Conservation (phyloP, 2,797 vertebrate species). For the Eidolon dupreanum region DNA sequence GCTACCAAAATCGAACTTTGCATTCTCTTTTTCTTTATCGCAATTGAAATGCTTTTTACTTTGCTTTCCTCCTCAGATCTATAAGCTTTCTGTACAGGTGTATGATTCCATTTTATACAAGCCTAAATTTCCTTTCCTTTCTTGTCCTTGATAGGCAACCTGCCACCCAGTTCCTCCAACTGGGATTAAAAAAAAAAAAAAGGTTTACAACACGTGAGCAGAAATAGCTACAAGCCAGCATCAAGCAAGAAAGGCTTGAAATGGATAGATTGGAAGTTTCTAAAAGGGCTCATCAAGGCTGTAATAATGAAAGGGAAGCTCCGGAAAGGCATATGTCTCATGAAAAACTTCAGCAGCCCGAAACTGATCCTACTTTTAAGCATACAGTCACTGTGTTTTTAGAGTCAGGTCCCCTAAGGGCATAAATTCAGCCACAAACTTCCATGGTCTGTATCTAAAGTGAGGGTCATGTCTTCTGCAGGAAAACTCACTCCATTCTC, state of each 20-base stretch:
- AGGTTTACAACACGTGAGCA: neutral
- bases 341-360: neutral
- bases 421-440: neutral
- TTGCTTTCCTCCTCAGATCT: neutral
- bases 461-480: neutral
- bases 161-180: neutral
- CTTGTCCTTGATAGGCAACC: neutral
- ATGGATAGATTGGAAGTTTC: neutral
- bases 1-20: neutral
- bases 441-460: neutral
- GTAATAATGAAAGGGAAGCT: neutral
- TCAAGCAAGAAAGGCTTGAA: neutral
- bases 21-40: neutral
- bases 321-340: neutral
- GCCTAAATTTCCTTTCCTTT: neutral
- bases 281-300: neutral
- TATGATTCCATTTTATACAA: neutral
- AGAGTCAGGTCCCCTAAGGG: neutral
- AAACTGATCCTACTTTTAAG: neutral
- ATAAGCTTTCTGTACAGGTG: neutral
- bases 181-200: neutral
- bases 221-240: neutral
- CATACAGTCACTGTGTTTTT: neutral
- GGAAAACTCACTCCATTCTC: neutral
- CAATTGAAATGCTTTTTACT: neutral